phyloP scores from a whole-genome alignment of 92 coral and sea anemone genomes.

The Hydrozoanthus gracilis region DNA sequence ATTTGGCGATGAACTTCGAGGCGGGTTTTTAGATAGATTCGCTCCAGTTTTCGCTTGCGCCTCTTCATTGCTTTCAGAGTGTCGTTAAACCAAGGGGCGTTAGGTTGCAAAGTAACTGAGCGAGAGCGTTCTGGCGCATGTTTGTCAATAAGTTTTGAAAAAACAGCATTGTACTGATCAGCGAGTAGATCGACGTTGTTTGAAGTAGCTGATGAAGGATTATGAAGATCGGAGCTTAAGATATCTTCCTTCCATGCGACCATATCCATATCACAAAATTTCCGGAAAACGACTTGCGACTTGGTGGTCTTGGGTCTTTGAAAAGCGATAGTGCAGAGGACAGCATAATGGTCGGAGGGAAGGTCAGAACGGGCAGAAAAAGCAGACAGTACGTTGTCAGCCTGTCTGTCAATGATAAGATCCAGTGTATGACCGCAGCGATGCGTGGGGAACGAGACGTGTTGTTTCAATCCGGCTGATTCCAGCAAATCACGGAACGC shows the following conservation, averaged over 20 bases:
- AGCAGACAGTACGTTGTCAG: neutral
- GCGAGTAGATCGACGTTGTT: neutral
- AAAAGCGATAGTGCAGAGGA: conserved; percentile 10
- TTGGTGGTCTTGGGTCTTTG: neutral
- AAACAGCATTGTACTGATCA: neutral
- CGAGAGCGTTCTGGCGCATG: too few species aligned
- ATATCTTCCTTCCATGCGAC: neutral
- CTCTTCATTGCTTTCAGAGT: conserved; percentile 12
- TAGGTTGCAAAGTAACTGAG: too few species aligned
- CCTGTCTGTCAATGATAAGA: conserved; percentile 7
- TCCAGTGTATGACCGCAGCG: conserved; percentile 25
- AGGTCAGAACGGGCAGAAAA: conserved; percentile 7
- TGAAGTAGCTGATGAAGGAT: neutral
- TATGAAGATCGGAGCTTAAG: neutral
- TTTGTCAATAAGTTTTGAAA: neutral
- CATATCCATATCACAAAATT: conserved; percentile 4
- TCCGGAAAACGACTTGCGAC: neutral
- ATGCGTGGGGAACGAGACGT: neutral
- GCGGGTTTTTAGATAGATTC: neutral
- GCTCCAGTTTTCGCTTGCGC: conserved; percentile 17
- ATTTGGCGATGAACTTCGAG: too few species aligned
- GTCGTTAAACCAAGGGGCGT: too few species aligned
- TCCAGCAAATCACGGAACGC: neutral
- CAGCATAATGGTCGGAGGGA: conserved; percentile 20
- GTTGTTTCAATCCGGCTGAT: neutral